These are phyloP conservation scores for Acronicta leporina DNA, from an alignment of 2,888 invertebrate genomes.

Conservation along the genomic window DNA sequence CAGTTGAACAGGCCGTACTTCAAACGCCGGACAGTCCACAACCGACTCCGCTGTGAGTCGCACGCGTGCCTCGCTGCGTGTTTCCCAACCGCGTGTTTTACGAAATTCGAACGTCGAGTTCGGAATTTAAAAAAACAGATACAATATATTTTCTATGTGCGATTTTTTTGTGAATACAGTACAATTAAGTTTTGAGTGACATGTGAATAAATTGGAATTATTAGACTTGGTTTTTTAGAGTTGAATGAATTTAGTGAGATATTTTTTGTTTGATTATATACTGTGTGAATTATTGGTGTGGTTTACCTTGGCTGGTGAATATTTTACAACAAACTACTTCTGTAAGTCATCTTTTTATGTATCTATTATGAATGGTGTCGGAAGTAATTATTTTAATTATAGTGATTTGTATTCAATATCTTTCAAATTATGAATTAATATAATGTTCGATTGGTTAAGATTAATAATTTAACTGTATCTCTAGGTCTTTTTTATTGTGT, in stretches of 20 bases:
- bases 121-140: constrained; percentile 33
- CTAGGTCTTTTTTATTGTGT: constrained; percentile 1
- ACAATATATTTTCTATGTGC: constrained; percentile 32
- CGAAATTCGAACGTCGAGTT: constrained; percentile 48
- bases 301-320: constrained; percentile 56
- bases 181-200: constrained; percentile 42
- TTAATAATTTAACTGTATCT: constrained; percentile 18
- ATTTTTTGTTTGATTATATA: constrained; percentile 35
- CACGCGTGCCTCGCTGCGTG: constrained; percentile 42
- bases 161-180: constrained; percentile 34
- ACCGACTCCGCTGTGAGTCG: constrained; percentile 36
- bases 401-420: constrained; percentile 25
- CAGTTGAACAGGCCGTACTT: constrained; percentile 38
- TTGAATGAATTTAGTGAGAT: constrained; percentile 29
- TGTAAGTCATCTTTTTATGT: constrained; percentile 52
- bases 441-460: constrained; percentile 7
- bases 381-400: constrained; percentile 40
- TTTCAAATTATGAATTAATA: constrained; percentile 15
- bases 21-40: constrained; percentile 54
- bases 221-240: constrained; percentile 26
- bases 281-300: constrained; percentile 52
- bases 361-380: constrained; percentile 21
- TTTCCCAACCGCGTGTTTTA: constrained; percentile 37
- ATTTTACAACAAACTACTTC: constrained; percentile 30
- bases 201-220: constrained; percentile 39